Base-by-base conservation (phyloP, 2,888 invertebrate species). In the Drosophila atripex region DNA sequence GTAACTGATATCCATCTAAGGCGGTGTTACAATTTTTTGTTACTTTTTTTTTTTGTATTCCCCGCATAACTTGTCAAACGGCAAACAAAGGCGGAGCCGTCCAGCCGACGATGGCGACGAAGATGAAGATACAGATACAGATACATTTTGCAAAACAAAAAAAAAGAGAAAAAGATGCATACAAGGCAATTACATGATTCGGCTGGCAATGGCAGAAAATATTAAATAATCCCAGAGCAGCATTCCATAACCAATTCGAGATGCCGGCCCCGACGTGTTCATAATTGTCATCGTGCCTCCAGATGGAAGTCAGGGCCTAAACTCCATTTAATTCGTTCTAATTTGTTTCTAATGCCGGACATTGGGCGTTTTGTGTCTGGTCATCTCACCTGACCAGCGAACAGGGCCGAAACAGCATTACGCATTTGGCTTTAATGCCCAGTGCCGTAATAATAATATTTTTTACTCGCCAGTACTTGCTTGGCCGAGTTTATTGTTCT, bases 1-100 rank as follows among this genome's bases (percentile, higher is more conserved):
- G 80, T 80, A 80, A 80, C 80, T 80, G 84, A 83, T 80, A 80
- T 80, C 78, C 84, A 80, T 83, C 80, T 80, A 76, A 66, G 74
- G 80, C 82, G 82, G 76, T 71, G 84, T 84, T 80, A 80, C 80
- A 80, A 80, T 78, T 80, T 68, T 69, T 63, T 66, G 14, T 61
- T 39, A 52, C 12, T 25, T 43, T 63, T 54, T 52, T 39, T 56
- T 56, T 32, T 43, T 9, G n/a, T 43, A 43, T 18, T 12, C 60
- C 30, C 71, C 76, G 78, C 80, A 80, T 83, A 80, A 76, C 80
- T 80, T 80, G 80, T 80, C 80, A 80, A 84, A 78, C 80, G 75
- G 84, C 80, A 80, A 83, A 80, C 80, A 77, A 73, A 80, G 80
- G 76, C 71, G 69, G 71, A 38, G 50, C 55, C 45, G 30, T 38